Conservation (phyloP, 1,140 invertebrate genomes). For the Saccostrea echinata region DNA sequence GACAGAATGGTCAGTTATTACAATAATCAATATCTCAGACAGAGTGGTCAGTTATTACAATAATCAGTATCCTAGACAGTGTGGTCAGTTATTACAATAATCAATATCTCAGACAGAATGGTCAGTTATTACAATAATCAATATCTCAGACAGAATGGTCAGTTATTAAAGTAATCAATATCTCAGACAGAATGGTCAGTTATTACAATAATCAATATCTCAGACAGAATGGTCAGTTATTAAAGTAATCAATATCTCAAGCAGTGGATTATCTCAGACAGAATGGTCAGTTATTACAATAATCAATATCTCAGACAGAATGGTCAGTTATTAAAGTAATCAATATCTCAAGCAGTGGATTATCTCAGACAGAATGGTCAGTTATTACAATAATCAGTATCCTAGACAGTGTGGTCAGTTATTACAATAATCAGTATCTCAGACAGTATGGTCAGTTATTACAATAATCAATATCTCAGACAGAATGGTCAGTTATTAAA, state of each 20-base stretch:
- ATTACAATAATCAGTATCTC: too few species aligned
- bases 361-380: conserved; percentile 88
- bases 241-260: too few species aligned
- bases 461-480: too few species aligned
- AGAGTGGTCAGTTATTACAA: conserved; percentile 81
- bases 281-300: conserved; percentile 80
- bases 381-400: too few species aligned
- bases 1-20: conserved; percentile 83
- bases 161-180: too few species aligned
- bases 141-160: conserved; percentile 89
- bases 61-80: conserved; percentile 93
- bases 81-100: conserved; percentile 72
- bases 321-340: conserved; percentile 71
- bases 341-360: conserved; percentile 92
- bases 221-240: conserved; percentile 83
- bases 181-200: conserved; percentile 86
- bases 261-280: conserved; percentile 94
- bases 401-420: conserved; percentile 85
- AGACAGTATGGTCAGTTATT: conserved; percentile 84
- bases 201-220: too few species aligned
- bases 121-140: too few species aligned
- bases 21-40: conserved; percentile 93
- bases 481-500: conserved; percentile 82
- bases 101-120: conserved; percentile 90
- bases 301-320: conserved; percentile 92